These are phyloP conservation scores for Tachypleus tridentatus DNA, from an alignment of 1,140 invertebrate species.

Conservation along the genomic window DNA sequence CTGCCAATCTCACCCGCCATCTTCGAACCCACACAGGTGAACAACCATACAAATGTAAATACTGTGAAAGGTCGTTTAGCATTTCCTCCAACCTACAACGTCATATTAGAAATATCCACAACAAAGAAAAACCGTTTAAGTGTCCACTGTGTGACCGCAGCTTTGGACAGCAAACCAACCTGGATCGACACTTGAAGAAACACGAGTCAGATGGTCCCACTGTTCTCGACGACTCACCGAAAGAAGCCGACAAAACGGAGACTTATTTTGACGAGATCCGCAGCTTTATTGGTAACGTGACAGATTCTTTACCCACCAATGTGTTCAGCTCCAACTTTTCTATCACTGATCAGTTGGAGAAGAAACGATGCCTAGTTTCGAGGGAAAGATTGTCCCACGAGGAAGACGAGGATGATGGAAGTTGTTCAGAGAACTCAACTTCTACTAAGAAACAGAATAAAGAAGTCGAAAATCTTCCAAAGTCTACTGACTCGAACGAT, in stretches of 20 bases:
- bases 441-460: too few relatives aligned
- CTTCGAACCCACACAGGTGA: conserved; percentile 27
- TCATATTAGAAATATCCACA: conserved; percentile 98
- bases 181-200: conserved; percentile 90
- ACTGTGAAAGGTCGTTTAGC: conserved; percentile 88
- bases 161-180: conserved; percentile 95
- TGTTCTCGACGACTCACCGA: too few relatives aligned
- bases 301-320: conserved; percentile 21
- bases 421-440: too few relatives aligned
- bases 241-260: conserved; percentile 52
- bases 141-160: conserved; percentile 72
- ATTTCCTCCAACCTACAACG: conserved; percentile 97
- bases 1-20: conserved; percentile 32
- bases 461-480: too few relatives aligned
- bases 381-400: too few relatives aligned
- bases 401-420: too few relatives aligned
- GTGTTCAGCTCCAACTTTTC: too few relatives aligned
- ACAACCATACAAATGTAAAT: conserved; percentile 26
- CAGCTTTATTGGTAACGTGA: conserved; percentile 72
- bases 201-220: conserved; percentile 78
- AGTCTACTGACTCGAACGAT: too few relatives aligned
- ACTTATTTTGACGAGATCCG: conserved; percentile 75
- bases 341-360: too few relatives aligned
- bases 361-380: too few relatives aligned
- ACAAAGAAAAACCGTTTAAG: conserved; percentile 46